Percentiles rank a stretch among this genome's conserved stretches.
Evolutionary conservation across 2,113 vertebrate genomes (phyloP).

Genomic region (Rhadina sibilatrix): DNA sequence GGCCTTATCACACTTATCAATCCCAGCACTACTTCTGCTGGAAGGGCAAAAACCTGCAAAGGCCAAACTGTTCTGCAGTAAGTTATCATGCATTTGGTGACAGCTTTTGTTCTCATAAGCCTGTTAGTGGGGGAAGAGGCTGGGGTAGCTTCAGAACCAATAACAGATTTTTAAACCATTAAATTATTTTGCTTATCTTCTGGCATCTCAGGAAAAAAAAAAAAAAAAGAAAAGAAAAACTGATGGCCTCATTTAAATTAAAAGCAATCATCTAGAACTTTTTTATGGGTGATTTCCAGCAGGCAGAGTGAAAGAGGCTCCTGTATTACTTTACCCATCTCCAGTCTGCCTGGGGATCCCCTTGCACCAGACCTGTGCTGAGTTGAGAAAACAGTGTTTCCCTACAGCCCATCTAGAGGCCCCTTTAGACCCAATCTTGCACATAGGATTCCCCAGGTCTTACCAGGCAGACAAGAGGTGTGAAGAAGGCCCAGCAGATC

Average conservation of each 20-base stretch:
- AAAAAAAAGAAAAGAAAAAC: not conserved
- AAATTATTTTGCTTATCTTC: not conserved
- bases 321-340: not conserved
- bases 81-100: not conserved
- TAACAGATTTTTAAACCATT: not conserved
- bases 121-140: not conserved
- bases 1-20: not conserved
- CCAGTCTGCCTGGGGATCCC: not conserved
- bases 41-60: not conserved
- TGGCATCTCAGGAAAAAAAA: not conserved
- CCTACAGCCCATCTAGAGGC: not conserved
- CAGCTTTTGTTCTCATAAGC: not conserved
- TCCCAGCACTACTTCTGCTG: not conserved
- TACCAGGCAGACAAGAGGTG: conserved; percentile 87
- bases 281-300: not conserved
- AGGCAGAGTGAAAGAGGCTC: not conserved
- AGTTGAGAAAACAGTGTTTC: not conserved
- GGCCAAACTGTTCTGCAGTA: not conserved
- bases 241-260: not conserved
- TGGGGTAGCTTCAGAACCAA: not conserved
- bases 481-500: conserved; percentile 87
- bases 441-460: not conserved
- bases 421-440: not conserved
- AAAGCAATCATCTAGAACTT: not conserved
- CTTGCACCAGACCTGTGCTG: not conserved